Percentiles rank a stretch among this genome's conserved stretches.
Conservation (phyloP, 2,888 invertebrate species). For the Cylloceria caligata region DNA sequence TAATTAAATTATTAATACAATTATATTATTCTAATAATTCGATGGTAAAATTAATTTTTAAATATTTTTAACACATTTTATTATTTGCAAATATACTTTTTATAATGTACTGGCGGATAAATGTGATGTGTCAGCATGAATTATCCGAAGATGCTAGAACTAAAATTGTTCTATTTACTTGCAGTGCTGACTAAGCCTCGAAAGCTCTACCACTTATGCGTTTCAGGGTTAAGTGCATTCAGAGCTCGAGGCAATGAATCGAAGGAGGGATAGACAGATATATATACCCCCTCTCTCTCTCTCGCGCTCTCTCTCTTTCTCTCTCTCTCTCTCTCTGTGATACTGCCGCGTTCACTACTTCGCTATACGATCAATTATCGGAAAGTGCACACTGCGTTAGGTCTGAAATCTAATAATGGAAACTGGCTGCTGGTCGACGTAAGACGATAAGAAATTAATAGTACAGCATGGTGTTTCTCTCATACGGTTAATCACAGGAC, state of each 20-base stretch:
- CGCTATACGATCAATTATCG: slow-evolving; percentile 43
- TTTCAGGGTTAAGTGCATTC: slow-evolving; percentile 36
- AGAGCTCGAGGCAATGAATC: slow-evolving; percentile 18
- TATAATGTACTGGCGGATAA: background rate
- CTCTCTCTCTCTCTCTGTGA: background rate
- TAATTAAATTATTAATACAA: too few species aligned
- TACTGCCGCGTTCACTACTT: slow-evolving; percentile 15
- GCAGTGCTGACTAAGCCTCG: slow-evolving; percentile 4
- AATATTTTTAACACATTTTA: background rate
- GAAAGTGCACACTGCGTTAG: slow-evolving; percentile 41
- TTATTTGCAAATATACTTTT: background rate
- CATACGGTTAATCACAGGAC: slow-evolving; percentile 32
- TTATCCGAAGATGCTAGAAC: slow-evolving; percentile 9
- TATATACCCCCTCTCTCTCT: too few species aligned
- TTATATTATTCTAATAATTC: background rate
- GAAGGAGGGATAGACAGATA: slow-evolving; percentile 17
- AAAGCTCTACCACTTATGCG: slow-evolving; percentile 20
- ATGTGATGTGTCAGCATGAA: background rate
- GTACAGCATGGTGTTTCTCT: slow-evolving; percentile 13
- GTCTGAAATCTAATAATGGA: slow-evolving; percentile 54
- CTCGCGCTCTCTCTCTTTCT: too few species aligned
- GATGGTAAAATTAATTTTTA: background rate
- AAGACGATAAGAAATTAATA: slow-evolving; percentile 51
- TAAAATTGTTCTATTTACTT: slow-evolving; percentile 24
- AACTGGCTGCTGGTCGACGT: slow-evolving; percentile 49